A percentile compares a stretch with the other conserved stretches of the same genome.
Conservation (phyloP, 2,797 vertebrate species). For the Sternotherus odoratus region DNA sequence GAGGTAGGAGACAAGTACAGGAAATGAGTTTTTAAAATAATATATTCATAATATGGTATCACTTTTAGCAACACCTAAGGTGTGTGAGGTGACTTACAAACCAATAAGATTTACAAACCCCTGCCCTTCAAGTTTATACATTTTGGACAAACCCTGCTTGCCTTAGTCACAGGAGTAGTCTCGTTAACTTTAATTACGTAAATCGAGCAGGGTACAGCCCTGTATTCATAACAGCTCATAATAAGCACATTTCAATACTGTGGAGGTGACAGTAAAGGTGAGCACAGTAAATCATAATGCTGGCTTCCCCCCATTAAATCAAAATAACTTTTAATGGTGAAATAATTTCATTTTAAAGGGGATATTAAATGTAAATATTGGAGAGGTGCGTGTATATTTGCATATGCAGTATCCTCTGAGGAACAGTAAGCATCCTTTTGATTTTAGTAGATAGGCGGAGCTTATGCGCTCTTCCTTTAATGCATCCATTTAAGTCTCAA, state of each 20-base stretch:
- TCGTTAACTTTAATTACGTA: not conserved
- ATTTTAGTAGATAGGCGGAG: not conserved
- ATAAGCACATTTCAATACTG: not conserved
- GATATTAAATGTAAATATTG: not conserved
- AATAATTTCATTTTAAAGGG: not conserved
- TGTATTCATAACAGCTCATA: not conserved
- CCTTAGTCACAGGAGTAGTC: not conserved
- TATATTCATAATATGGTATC: not conserved
- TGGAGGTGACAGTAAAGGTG: not conserved
- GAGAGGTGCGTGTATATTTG: not conserved
- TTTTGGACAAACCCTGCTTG: not conserved
- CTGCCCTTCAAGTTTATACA: not conserved
- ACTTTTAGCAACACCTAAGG: not conserved
- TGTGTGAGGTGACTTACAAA: not conserved
- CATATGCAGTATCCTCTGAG: not conserved
- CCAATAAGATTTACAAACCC: not conserved
- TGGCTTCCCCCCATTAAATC: not conserved
- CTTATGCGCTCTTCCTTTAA: constrained; percentile 32
- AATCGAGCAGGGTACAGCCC: not conserved
- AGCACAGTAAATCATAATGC: not conserved
- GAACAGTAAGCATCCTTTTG: not conserved
- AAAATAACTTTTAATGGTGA: not conserved
- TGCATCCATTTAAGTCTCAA: constrained; percentile 43
- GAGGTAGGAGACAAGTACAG: not conserved
- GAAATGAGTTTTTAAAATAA: not conserved